phyloP scores from a whole-genome alignment of 37 sponge, comb jelly and placozoan genomes.

The Amphimedon queenslandica region DNA sequence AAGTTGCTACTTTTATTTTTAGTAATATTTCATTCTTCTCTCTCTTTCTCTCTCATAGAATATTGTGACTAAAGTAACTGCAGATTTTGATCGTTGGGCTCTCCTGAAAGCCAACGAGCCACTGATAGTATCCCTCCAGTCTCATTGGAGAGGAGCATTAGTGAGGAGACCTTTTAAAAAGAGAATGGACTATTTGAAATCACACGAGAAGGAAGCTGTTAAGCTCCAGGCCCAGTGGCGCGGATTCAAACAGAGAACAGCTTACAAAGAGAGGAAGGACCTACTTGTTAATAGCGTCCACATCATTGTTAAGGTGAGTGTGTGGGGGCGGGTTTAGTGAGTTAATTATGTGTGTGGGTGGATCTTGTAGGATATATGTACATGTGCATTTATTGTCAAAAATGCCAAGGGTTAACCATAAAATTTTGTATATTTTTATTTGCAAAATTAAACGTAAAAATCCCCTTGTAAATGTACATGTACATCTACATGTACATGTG shows the following conservation, averaged over 20 bases:
- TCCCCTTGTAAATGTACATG: no score
- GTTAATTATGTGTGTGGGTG: no score
- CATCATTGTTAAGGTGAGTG: constrained; percentile 61
- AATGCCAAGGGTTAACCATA: no score
- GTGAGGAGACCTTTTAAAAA: constrained; percentile 58
- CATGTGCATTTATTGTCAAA: no score
- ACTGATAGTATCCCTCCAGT: constrained; percentile 76
- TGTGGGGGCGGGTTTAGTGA: no score
- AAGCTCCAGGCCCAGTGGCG: constrained; percentile 67
- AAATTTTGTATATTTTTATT: no score
- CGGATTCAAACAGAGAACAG: constrained; percentile 62
- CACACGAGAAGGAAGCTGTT: constrained; percentile 44
- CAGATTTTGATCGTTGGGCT: constrained; percentile 86
- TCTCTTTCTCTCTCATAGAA: constrained; percentile 17
- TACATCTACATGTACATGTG: no score
- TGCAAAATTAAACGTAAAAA: no score
- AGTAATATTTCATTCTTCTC: no score
- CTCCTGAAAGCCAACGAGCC: constrained; percentile 90
- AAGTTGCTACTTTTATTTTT: neutral
- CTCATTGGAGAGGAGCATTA: constrained; percentile 65
- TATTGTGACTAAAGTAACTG: constrained; percentile 87
- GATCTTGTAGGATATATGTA: no score
- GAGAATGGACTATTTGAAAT: constrained; percentile 61
- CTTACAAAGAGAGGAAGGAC: constrained; percentile 66
- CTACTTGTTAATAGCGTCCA: constrained; percentile 67